phyloP scores from a whole-genome alignment of 2,888 invertebrate species.

The Pheosia tremula region DNA sequence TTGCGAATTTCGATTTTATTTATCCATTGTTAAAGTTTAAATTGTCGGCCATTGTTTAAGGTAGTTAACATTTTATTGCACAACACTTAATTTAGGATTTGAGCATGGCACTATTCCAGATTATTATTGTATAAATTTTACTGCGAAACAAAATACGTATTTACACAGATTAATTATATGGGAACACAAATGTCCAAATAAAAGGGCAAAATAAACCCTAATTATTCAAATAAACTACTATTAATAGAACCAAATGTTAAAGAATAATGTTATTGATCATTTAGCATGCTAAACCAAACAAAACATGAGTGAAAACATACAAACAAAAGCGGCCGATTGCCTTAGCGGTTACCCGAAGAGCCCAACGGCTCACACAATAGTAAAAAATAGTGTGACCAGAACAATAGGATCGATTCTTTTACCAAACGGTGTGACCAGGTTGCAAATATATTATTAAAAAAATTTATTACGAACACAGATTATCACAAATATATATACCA shows the following conservation, averaged over 20 bases:
- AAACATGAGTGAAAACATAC: background rate
- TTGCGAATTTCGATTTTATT: background rate
- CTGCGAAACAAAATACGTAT: background rate
- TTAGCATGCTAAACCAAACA: background rate
- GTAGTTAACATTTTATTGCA: background rate
- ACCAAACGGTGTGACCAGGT: background rate
- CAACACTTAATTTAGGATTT: background rate
- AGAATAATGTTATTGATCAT: background rate
- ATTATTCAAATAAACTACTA: background rate
- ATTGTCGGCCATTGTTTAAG: background rate
- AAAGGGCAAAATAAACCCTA: too few species aligned
- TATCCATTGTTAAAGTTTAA: background rate
- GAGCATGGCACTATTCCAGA: background rate
- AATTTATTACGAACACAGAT: background rate
- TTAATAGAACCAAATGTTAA: background rate
- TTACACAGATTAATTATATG: background rate
- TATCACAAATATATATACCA: conserved; percentile 4
- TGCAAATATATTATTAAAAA: background rate
- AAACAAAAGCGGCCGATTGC: conserved; percentile 8
- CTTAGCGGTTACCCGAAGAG: conserved; percentile 30
- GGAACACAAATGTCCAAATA: background rate
- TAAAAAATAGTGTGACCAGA: background rate
- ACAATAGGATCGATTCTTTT: background rate
- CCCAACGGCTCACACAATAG: background rate
- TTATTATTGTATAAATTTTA: background rate